phyloP scores from a whole-genome alignment of 1,140 invertebrate species.

The Chlorops oryzae region DNA sequence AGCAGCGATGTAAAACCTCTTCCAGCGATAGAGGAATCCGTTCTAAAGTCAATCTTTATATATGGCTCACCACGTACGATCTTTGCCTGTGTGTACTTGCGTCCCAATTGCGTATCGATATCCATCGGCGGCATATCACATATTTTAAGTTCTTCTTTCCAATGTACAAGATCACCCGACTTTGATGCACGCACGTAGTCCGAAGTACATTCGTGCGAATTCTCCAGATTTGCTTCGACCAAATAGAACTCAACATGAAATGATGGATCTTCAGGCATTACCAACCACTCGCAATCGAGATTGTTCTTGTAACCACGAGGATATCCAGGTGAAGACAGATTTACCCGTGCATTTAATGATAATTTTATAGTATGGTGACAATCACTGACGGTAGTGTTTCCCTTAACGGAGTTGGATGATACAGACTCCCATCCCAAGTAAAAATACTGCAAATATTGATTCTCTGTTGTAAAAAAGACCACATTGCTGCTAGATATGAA shows the following conservation, averaged over 20 bases:
- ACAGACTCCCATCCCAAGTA: constrained; percentile 57
- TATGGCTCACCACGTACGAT: constrained; percentile 31
- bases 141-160: constrained; percentile 44
- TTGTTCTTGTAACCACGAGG: constrained; percentile 64
- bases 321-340: constrained; percentile 68
- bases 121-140: no score
- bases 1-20: constrained; percentile 55
- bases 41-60: constrained; percentile 48
- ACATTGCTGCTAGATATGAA: constrained; percentile 59
- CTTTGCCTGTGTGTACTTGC: background rate
- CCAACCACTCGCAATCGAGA: constrained; percentile 71
- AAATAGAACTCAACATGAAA: constrained; percentile 56
- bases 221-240: constrained; percentile 54
- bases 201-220: constrained; percentile 48
- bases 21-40: constrained; percentile 48
- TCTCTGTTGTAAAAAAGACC: constrained; percentile 54
- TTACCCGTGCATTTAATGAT: constrained; percentile 12
- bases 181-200: constrained; percentile 52
- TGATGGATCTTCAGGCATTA: constrained; percentile 52
- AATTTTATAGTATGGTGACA: constrained; percentile 20
- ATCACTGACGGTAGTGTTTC: background rate
- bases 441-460: constrained; percentile 50
- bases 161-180: constrained; percentile 25
- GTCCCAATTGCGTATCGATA: background rate
- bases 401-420: constrained; percentile 14